These are phyloP conservation scores for Ophiodon elongatus DNA, from an alignment of 2,113 vertebrate species.

Conservation along the genomic window DNA sequence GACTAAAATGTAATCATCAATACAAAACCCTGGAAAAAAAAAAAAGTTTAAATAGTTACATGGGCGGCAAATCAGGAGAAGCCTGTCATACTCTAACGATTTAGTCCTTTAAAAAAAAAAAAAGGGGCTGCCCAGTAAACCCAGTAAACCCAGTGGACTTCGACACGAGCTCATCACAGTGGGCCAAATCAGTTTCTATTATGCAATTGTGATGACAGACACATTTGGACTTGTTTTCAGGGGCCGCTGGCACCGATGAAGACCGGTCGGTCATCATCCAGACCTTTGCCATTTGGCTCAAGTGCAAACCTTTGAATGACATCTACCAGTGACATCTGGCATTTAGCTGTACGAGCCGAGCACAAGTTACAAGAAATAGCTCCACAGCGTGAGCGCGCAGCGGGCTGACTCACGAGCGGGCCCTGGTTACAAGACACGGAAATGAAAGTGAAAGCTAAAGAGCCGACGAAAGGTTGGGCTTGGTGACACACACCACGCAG, in stretches of 20 bases:
- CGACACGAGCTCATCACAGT: constrained; percentile 25
- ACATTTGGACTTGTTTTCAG: constrained; percentile 18
- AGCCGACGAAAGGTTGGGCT: neutral
- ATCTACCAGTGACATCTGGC: constrained; percentile 57
- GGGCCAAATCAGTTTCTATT: constrained; percentile 10
- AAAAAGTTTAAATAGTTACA: neutral
- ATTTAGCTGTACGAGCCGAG: constrained; percentile 42
- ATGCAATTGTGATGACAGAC: constrained; percentile 27
- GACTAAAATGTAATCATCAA: neutral
- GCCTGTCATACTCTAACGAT: neutral
- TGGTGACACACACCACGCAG: neutral
- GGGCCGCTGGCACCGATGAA: constrained; percentile 3
- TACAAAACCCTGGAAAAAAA: neutral
- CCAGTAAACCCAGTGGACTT: neutral
- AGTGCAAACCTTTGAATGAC: constrained; percentile 36
- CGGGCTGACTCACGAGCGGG: neutral
- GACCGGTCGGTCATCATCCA: constrained; percentile 5
- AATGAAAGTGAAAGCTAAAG: constrained; percentile 34
- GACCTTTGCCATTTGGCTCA: constrained; percentile 66
- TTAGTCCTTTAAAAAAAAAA: neutral
- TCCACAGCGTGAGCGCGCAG: neutral
- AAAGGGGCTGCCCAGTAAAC: neutral
- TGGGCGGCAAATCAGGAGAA: neutral
- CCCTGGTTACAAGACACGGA: neutral
- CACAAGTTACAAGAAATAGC: neutral